phyloP scores from a whole-genome alignment of 2,888 invertebrate species.

The Villa cingulata region DNA sequence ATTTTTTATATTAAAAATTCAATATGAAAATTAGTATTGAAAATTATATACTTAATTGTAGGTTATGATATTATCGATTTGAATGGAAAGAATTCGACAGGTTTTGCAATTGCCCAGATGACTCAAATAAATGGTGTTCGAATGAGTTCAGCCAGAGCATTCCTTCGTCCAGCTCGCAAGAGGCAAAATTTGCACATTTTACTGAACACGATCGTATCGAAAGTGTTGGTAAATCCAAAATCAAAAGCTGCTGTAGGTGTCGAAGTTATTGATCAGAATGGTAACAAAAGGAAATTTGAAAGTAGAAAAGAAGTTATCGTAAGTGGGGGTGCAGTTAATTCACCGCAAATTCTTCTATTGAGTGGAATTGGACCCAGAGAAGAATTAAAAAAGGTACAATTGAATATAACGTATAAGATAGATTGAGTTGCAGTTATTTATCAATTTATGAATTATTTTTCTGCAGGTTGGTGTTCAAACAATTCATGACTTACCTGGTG shows the following conservation, averaged over 20 bases:
- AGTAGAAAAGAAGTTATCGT: constrained; percentile 70
- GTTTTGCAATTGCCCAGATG: constrained; percentile 79
- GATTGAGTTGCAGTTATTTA: constrained; percentile 12
- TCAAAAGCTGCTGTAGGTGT: constrained; percentile 65
- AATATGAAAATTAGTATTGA: not conserved
- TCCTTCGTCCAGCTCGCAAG: constrained; percentile 50
- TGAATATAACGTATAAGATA: too few relatives aligned
- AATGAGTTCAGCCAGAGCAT: constrained; percentile 67
- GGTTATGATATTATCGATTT: not conserved
- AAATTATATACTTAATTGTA: constrained; percentile 29
- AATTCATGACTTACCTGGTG: constrained; percentile 61
- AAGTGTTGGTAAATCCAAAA: constrained; percentile 59
- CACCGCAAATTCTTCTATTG: constrained; percentile 81
- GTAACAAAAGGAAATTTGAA: constrained; percentile 44
- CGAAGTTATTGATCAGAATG: constrained; percentile 41
- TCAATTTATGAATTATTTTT: not conserved
- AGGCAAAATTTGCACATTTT: constrained; percentile 70
- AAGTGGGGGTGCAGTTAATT: constrained; percentile 76
- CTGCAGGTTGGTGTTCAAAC: constrained; percentile 46
- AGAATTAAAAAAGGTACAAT: constrained; percentile 48
- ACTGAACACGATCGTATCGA: constrained; percentile 67
- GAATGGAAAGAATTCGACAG: constrained; percentile 24
- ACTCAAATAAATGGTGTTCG: constrained; percentile 76
- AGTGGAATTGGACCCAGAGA: constrained; percentile 76
- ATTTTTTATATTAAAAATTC: too few relatives aligned